Conservation (phyloP, 2,113 vertebrate species). For the Anhinga anhinga region DNA sequence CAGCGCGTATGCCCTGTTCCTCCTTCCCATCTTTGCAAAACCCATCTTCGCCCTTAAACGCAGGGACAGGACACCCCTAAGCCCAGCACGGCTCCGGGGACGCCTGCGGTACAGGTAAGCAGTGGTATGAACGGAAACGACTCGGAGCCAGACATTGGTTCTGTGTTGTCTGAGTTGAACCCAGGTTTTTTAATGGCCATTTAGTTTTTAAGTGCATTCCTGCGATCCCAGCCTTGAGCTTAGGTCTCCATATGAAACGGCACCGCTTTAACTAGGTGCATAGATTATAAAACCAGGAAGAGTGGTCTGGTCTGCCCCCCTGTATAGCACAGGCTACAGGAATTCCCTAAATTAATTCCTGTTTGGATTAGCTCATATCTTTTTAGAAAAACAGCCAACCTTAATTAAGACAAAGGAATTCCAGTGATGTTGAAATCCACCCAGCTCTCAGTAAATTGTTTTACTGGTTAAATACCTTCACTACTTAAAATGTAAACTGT, state of each 20-base stretch:
- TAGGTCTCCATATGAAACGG: background rate
- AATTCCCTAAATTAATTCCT: slow-evolving; percentile 69
- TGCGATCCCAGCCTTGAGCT: background rate
- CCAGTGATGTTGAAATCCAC: slow-evolving; percentile 40
- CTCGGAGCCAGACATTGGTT: slow-evolving; percentile 26
- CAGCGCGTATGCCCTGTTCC: background rate
- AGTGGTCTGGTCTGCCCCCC: slow-evolving; percentile 39
- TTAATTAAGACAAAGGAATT: slow-evolving; percentile 67
- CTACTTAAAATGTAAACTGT: background rate
- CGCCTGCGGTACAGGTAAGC: background rate
- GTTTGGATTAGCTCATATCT: slow-evolving; percentile 64
- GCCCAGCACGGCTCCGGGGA: background rate
- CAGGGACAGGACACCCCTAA: background rate
- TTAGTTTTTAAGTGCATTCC: slow-evolving; percentile 35
- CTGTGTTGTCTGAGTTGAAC: background rate
- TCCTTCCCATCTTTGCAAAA: background rate
- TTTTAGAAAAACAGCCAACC: slow-evolving; percentile 60
- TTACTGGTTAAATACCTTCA: slow-evolving; percentile 16
- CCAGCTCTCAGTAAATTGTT: slow-evolving; percentile 18
- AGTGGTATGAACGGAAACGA: background rate
- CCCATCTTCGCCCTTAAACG: background rate
- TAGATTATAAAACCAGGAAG: slow-evolving; percentile 44
- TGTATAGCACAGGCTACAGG: slow-evolving; percentile 28
- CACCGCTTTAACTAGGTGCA: slow-evolving; percentile 19
- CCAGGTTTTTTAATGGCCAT: slow-evolving; percentile 37